Evolutionary conservation across 1,140 invertebrate genomes (phyloP).

Genomic region (Amphibalanus amphitrite): DNA sequence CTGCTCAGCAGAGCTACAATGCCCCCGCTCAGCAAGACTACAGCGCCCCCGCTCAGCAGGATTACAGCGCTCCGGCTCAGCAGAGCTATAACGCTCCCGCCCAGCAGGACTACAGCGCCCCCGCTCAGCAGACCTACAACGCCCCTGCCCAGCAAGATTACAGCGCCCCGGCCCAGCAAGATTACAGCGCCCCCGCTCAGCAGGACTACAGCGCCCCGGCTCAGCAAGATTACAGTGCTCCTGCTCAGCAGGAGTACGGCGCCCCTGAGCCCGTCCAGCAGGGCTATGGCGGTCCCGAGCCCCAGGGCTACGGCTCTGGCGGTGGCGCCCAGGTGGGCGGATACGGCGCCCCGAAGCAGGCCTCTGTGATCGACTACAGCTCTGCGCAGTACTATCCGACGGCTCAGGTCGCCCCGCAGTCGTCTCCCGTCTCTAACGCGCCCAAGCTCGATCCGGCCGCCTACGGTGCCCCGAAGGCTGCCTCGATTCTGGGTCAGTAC

Average conservation of each 20-base stretch:
- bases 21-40: too few relatives aligned
- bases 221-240: neutral
- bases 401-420: neutral
- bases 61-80: too few relatives aligned
- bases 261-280: neutral
- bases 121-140: neutral
- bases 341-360: neutral
- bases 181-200: neutral
- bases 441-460: neutral
- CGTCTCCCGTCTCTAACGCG: neutral
- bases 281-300: neutral
- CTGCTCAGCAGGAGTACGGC: neutral
- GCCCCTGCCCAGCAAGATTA: neutral
- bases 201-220: neutral
- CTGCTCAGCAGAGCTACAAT: too few relatives aligned
- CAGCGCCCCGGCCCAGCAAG: neutral
- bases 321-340: neutral
- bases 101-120: neutral
- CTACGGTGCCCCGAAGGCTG: neutral
- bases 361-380: neutral
- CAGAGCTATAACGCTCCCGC: neutral
- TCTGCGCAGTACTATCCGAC: neutral
- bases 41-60: too few relatives aligned
- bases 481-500: neutral
- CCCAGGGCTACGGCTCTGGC: neutral